Evolutionary conservation across 2,888 invertebrate species (phyloP), one percentile per base, ranked within the genome.

Genomic region (Erebia palarica): DNA sequence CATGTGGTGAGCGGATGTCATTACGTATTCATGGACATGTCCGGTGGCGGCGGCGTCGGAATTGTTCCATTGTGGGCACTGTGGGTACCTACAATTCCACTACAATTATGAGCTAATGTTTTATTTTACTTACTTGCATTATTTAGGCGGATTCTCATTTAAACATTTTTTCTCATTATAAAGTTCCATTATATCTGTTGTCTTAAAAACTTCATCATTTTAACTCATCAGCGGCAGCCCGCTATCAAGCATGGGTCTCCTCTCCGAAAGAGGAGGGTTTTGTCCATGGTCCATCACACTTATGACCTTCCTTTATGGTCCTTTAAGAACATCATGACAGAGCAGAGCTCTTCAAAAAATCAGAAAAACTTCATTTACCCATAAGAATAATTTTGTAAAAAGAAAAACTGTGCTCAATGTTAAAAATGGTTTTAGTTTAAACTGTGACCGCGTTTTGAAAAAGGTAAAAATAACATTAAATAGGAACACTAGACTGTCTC

Each of bases 31-130:
- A 55, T 60, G 58, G 64, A 64, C 69, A 65, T 65, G 69, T 69
- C 69, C 69, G 69, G 69, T 16, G 57, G 49, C 51, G n/a, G 63
- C 63, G 27, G 65, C 69, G 60, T 59, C 65, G 65, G 55, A 60
- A 70, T 65, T 70, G 70, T 65, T 60, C 65, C 60, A 65, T 70
- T 60, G 70, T 69, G 51, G 64, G 65, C 49, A 51, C 59, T 58
- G 64, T 21, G 18, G 65, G 55, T 36, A 59, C 81, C 76, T 76
- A 81, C 81, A 83, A 81, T 81, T 82, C 55, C 65, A 55, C 53
- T 65, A 13, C 55, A 65, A 65, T 65, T 65, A 65, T 53, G 36
- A 65, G 16, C 53, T 42, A 36, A 65, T 42, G 11, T 65, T 55
- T 65, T 55, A 65, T 65, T 42, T 42, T 16, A 14, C 64, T 61